Conservation (phyloP, 2,113 vertebrate species). For the Alethe diademata region DNA sequence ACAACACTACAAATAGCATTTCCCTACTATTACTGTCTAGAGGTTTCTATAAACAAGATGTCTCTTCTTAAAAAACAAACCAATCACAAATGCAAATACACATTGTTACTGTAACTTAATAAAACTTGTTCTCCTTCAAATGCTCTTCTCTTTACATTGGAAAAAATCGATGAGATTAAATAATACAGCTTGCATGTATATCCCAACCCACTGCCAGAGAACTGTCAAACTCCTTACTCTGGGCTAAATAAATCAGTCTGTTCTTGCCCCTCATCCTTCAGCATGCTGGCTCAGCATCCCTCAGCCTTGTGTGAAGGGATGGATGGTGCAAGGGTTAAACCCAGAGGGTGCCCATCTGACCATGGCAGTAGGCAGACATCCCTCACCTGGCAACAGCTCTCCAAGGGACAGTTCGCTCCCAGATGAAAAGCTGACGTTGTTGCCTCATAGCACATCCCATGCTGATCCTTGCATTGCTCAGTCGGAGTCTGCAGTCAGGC, state of each 20-base stretch:
- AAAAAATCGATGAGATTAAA: background rate
- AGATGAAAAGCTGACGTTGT: fast-evolving
- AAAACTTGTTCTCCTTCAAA: background rate
- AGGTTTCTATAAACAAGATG: background rate
- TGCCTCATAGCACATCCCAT: background rate
- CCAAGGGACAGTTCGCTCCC: background rate
- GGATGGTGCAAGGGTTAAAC: background rate
- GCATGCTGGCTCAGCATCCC: background rate
- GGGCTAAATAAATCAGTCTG: background rate
- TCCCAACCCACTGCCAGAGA: background rate
- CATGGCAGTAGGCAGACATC: fast-evolving
- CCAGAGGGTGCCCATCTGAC: background rate
- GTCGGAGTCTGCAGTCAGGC: background rate
- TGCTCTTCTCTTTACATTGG: background rate
- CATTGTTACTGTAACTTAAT: background rate
- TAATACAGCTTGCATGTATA: background rate
- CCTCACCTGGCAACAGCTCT: background rate
- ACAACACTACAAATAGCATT: background rate
- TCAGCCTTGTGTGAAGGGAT: background rate
- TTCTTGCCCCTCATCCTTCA: background rate
- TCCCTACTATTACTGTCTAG: background rate
- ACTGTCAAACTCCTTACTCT: background rate
- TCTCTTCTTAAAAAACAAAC: background rate
- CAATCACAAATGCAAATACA: background rate
- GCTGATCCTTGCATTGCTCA: background rate